Evolutionary conservation across 2,888 invertebrate species (phyloP).

Genomic region (Apeira syringaria): DNA sequence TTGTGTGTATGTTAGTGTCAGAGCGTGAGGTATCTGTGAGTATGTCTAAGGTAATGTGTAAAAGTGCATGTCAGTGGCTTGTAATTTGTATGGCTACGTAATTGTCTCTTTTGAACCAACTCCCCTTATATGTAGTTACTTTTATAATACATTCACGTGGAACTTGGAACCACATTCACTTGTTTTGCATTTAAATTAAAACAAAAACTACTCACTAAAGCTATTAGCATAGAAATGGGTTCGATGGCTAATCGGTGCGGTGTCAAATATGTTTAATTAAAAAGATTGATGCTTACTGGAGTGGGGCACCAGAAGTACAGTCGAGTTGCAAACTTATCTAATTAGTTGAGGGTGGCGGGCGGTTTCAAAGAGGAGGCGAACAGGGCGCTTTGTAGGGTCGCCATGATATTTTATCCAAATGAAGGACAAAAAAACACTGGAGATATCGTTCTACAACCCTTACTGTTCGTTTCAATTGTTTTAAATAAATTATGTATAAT

Average conservation of each 20-base stretch:
- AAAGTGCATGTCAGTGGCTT: no score
- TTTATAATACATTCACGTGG: no score
- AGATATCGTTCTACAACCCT: no score
- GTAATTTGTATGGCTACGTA: no score
- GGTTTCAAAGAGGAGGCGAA: slow-evolving; percentile 3
- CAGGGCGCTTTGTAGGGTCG: slow-evolving; percentile 12
- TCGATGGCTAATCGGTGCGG: slow-evolving; percentile 78
- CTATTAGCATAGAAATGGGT: slow-evolving; percentile 72
- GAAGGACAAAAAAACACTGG: no score
- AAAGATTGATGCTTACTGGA: slow-evolving; percentile 82
- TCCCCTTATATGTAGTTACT: no score
- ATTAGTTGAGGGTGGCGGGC: slow-evolving; percentile 69
- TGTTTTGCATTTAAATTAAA: slow-evolving; percentile 64
- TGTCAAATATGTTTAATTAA: slow-evolving; percentile 84
- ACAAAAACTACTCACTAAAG: slow-evolving; percentile 59
- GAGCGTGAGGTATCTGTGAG: no score
- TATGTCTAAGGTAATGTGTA: no score
- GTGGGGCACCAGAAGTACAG: slow-evolving; percentile 79
- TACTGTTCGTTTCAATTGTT: no score
- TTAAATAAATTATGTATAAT: no score
- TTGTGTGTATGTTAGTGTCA: no score
- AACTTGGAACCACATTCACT: slow-evolving; percentile 23
- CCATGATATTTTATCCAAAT: slow-evolving; percentile 7
- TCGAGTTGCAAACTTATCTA: slow-evolving; percentile 83
- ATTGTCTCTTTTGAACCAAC: no score